A percentile compares a stretch with the other conserved stretches of the same genome.
These are phyloP conservation scores for Globicephala melas DNA, from an alignment of 2,113 vertebrate genomes.

Conservation along the genomic window DNA sequence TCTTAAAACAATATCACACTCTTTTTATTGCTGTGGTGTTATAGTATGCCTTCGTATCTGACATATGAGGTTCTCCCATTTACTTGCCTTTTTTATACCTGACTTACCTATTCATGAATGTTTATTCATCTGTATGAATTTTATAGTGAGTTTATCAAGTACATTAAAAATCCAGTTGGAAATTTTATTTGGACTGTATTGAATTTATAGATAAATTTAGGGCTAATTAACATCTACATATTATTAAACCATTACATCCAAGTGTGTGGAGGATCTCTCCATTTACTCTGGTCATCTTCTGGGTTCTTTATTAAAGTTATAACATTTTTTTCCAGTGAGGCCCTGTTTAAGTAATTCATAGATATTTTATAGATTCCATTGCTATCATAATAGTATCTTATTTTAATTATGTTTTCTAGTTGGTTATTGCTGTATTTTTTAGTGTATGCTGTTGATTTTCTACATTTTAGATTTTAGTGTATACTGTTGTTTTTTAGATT, in stretches of 20 bases:
- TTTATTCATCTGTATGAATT: not conserved
- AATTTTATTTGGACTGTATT: not conserved
- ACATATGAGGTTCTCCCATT: not conserved
- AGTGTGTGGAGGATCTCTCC: not conserved
- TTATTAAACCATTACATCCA: not conserved
- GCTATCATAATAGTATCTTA: not conserved
- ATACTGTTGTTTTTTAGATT: not conserved
- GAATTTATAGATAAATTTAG: not conserved
- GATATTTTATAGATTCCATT: not conserved
- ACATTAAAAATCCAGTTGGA: not conserved
- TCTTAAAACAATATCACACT: not conserved
- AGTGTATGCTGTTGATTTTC: not conserved
- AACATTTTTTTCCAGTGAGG: not conserved
- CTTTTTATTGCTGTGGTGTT: not conserved
- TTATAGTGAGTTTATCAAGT: constrained; percentile 17
- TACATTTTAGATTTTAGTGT: not conserved
- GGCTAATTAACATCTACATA: not conserved
- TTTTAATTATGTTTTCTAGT: not conserved
- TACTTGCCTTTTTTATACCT: not conserved
- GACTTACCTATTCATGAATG: not conserved
- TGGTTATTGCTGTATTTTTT: not conserved
- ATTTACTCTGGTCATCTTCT: not conserved
- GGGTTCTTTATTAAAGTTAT: not conserved
- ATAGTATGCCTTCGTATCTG: not conserved
- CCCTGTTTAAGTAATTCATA: not conserved